Evolutionary conservation across 2,888 invertebrate genomes (phyloP).

Genomic region (Uropetala carovei): DNA sequence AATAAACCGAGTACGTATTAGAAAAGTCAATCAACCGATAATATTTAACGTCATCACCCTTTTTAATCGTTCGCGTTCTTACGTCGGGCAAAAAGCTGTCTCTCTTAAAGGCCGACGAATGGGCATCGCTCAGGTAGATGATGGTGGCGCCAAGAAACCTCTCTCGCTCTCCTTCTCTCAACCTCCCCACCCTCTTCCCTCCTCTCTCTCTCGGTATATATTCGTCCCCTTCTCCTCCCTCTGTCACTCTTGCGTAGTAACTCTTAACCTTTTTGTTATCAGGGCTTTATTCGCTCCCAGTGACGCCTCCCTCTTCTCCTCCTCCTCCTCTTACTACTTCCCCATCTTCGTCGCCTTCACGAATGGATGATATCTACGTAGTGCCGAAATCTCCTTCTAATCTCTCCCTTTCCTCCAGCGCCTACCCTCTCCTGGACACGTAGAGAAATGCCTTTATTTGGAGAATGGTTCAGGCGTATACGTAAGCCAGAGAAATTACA

Average conservation of each 20-base stretch:
- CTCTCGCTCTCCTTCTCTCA: not conserved
- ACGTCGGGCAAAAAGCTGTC: not conserved
- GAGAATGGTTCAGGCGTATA: too few species aligned
- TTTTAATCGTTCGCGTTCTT: not conserved
- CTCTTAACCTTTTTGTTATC: too few species aligned
- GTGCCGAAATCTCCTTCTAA: too few species aligned
- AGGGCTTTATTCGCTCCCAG: not conserved
- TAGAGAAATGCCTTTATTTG: too few species aligned
- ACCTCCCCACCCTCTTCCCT: not conserved
- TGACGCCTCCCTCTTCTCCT: not conserved
- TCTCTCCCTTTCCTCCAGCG: too few species aligned
- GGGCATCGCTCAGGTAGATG: conserved; percentile 10
- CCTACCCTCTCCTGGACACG: too few species aligned
- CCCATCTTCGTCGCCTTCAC: not conserved
- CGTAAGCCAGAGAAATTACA: too few species aligned
- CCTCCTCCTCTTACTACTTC: not conserved
- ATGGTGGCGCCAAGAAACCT: conserved; percentile 28
- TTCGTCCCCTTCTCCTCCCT: not conserved
- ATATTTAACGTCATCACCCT: not conserved
- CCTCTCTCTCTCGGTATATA: not conserved
- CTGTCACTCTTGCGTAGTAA: too few species aligned
- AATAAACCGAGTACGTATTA: too few species aligned
- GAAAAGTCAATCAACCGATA: not conserved
- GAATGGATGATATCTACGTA: too few species aligned
- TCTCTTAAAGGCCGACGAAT: conserved; percentile 19